phyloP scores from a whole-genome alignment of 2,113 vertebrate genomes.

The Myrmecophaga tridactyla region DNA sequence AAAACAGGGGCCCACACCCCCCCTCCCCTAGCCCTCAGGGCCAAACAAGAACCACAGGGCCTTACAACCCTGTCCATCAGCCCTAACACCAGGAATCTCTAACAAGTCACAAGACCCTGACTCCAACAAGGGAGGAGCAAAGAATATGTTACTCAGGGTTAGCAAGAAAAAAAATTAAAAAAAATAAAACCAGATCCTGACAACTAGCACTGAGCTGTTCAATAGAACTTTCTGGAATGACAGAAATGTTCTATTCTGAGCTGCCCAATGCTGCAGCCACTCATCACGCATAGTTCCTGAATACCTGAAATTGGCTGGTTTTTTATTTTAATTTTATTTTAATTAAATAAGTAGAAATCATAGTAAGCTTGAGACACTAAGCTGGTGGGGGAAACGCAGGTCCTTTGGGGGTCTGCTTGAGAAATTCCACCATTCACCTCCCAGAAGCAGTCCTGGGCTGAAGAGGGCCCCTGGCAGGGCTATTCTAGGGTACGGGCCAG shows the following conservation, averaged over 20 bases:
- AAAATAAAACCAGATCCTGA: too few relatives aligned
- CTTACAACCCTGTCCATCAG: rapidly evolving
- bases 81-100: not conserved
- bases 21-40: not conserved
- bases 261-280: rapidly evolving
- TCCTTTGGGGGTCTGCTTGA: not conserved
- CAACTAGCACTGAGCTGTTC: rapidly evolving
- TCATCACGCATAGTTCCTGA: not conserved
- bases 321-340: not conserved
- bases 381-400: rapidly evolving
- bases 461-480: not conserved
- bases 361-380: not conserved
- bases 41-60: not conserved
- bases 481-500: not conserved
- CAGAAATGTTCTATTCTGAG: rapidly evolving
- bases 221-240: not conserved
- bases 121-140: not conserved
- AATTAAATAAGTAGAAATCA: not conserved
- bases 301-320: rapidly evolving
- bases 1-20: not conserved
- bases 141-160: not conserved
- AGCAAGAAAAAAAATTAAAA: not conserved
- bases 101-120: not conserved
- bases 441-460: rapidly evolving
- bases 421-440: not conserved